Percentiles rank a stretch among this genome's conserved stretches.
These are phyloP conservation scores for Alcedo atthis DNA, from an alignment of 2,797 vertebrate species.

Conservation along the genomic window DNA sequence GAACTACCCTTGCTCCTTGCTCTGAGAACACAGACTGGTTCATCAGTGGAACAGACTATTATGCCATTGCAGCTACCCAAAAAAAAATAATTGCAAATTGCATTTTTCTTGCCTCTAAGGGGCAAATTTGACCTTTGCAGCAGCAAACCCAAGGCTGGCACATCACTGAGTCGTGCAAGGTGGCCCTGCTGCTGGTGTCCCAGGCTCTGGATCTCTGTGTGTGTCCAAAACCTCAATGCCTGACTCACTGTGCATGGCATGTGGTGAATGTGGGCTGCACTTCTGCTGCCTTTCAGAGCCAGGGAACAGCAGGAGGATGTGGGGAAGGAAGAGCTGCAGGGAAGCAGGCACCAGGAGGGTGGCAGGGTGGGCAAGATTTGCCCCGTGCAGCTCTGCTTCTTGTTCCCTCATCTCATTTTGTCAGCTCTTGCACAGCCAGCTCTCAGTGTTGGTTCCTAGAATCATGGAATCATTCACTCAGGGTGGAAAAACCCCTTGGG, in stretches of 20 bases:
- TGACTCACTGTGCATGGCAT: constrained; percentile 22
- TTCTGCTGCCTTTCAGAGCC: not conserved
- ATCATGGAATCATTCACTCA: too few relatives aligned
- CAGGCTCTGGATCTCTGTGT: not conserved
- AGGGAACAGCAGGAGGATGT: not conserved
- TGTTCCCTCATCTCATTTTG: fast-evolving
- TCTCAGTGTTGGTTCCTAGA: not conserved
- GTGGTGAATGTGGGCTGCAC: not conserved
- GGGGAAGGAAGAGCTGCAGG: not conserved
- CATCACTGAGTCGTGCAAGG: fast-evolving
- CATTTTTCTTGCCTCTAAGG: not conserved
- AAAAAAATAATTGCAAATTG: not conserved
- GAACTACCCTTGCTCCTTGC: not conserved
- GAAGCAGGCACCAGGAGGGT: not conserved
- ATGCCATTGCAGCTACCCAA: not conserved
- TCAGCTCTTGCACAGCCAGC: fast-evolving
- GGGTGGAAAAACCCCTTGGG: too few relatives aligned
- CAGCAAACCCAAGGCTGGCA: not conserved
- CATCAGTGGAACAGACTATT: not conserved
- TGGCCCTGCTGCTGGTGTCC: not conserved
- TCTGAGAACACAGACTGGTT: not conserved
- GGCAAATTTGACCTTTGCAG: not conserved
- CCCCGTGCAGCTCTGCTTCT: not conserved
- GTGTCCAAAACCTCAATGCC: constrained; percentile 9
- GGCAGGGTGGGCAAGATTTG: fast-evolving